phyloP scores from a whole-genome alignment of 92 coral and sea anemone species.

The Diadumene lineata region DNA sequence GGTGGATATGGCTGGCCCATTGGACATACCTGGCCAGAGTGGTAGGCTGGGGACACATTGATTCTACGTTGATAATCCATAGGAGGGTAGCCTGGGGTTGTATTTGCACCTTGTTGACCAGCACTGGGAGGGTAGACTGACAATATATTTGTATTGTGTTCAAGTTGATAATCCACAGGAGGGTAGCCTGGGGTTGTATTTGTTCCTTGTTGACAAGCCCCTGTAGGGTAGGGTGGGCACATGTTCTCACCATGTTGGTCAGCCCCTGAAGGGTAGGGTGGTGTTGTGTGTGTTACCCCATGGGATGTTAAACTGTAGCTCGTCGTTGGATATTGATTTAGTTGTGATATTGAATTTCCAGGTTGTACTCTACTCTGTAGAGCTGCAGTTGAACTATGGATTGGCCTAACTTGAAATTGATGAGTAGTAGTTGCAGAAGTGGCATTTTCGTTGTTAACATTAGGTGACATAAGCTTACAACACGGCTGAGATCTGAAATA shows the following conservation, averaged over 20 bases:
- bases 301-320: not conserved
- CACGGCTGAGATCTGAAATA: not conserved
- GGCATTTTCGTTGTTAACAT: not conserved
- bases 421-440: not conserved
- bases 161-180: not conserved
- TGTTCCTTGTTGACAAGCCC: not conserved
- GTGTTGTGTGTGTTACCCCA: not conserved
- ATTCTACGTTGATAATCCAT: not conserved
- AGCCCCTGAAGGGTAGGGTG: not conserved
- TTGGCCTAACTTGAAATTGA: not conserved
- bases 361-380: not conserved
- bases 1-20: not conserved
- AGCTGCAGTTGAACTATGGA: too few species aligned
- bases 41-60: not conserved
- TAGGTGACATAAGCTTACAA: not conserved
- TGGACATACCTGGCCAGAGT: not conserved
- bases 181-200: not conserved
- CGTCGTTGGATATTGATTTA: not conserved
- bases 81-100: not conserved
- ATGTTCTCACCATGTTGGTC: not conserved
- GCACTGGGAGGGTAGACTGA: not conserved
- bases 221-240: not conserved
- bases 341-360: not conserved
- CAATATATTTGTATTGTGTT: not conserved
- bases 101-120: not conserved